Evolutionary conservation across 1,140 invertebrate genomes (phyloP).

Genomic region (Acromyrmex heyeri): DNA sequence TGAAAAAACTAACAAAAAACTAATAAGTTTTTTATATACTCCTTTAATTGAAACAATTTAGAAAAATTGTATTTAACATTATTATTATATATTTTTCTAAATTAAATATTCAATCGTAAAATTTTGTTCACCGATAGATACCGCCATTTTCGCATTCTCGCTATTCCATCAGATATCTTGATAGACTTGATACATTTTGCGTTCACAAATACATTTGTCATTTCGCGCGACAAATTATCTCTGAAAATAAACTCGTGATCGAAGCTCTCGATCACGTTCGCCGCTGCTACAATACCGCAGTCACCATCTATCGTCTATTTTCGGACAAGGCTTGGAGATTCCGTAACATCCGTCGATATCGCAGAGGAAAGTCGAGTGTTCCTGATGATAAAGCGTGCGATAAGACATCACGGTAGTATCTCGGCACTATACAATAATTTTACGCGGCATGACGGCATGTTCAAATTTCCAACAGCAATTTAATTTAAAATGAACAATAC

Average conservation of each 20-base stretch:
- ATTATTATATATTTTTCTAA: too few species aligned
- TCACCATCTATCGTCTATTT: slow-evolving; percentile 20
- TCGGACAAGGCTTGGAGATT: neutral
- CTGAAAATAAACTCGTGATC: neutral
- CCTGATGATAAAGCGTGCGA: neutral
- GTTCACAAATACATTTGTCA: slow-evolving; percentile 6
- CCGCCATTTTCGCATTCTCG: neutral
- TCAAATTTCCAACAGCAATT: neutral
- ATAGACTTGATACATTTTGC: slow-evolving; percentile 1
- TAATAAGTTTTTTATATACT: too few species aligned
- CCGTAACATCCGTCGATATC: neutral
- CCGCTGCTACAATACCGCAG: neutral
- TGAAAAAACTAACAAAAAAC: too few species aligned
- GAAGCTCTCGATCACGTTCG: neutral
- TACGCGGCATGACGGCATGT: neutral
- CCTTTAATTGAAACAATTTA: too few species aligned
- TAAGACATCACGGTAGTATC: neutral
- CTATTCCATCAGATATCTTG: neutral
- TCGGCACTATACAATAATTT: neutral
- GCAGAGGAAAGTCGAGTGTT: neutral
- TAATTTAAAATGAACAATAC: neutral
- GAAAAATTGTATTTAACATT: too few species aligned
- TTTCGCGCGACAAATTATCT: neutral
- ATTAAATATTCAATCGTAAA: neutral
- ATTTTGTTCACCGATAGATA: neutral